Evolutionary conservation across 2,797 vertebrate genomes (phyloP).

Genomic region (Pantherophis alleghaniensis): DNA sequence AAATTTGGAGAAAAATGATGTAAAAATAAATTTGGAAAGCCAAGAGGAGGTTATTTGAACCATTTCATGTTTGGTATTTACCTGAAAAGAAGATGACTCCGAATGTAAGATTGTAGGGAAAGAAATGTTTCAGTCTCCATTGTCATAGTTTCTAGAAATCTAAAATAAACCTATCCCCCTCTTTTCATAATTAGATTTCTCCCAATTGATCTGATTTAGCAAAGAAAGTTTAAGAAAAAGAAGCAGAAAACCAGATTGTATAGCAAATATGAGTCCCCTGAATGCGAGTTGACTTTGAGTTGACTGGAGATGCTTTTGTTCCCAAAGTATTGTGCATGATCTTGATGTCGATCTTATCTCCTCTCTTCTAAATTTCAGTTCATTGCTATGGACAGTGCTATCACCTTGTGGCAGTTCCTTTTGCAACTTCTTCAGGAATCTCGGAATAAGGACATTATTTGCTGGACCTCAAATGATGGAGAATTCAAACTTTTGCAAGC

Average conservation of each 20-base stretch:
- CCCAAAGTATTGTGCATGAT: constrained; percentile 3
- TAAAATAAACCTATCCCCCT: not conserved
- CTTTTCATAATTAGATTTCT: constrained; percentile 27
- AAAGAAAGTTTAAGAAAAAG: constrained; percentile 58
- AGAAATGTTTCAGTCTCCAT: not conserved
- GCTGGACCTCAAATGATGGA: constrained; percentile 94
- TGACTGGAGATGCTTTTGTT: not conserved
- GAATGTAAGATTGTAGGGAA: not conserved
- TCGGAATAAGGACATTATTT: constrained; percentile 90
- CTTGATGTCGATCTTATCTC: not conserved
- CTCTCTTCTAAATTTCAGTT: constrained; percentile 66
- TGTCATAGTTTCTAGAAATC: not conserved
- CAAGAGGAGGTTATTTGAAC: not conserved
- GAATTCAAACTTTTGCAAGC: constrained; percentile 97
- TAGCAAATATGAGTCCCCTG: constrained; percentile 44
- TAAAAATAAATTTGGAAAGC: not conserved
- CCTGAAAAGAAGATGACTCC: not conserved
- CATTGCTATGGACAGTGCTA: constrained; percentile 92
- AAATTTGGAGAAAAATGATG: not conserved
- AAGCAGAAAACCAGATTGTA: constrained; percentile 63
- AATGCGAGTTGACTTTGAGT: constrained; percentile 28
- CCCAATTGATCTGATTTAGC: constrained; percentile 68
- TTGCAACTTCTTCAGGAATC: constrained; percentile 93
- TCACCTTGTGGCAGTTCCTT: constrained; percentile 99
- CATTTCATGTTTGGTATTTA: not conserved